Evolutionary conservation across 2,797 vertebrate species (phyloP).

Genomic region (Masticophis lateralis): DNA sequence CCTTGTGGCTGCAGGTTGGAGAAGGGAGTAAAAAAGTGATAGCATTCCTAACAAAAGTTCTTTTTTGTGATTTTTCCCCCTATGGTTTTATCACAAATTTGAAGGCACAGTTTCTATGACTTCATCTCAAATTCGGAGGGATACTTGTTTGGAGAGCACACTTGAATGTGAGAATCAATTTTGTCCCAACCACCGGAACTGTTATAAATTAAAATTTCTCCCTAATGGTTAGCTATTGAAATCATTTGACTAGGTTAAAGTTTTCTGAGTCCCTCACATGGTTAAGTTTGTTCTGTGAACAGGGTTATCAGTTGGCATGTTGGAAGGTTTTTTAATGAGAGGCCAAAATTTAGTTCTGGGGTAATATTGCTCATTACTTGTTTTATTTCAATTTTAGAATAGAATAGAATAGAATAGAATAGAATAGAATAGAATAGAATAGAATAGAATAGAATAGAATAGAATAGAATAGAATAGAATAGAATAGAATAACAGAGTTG

Average conservation of each 20-base stretch:
- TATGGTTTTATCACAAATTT: background rate
- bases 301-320: background rate
- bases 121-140: background rate
- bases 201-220: background rate
- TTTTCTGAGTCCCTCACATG: background rate
- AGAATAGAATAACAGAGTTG: too few species aligned
- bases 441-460: too few species aligned
- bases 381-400: background rate
- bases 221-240: background rate
- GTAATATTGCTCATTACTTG: background rate
- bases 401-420: too few species aligned
- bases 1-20: background rate
- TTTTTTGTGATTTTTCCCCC: background rate
- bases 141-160: background rate
- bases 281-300: background rate
- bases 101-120: background rate
- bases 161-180: background rate
- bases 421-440: too few species aligned
- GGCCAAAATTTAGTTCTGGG: background rate
- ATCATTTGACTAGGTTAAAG: background rate
- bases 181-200: background rate
- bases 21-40: background rate
- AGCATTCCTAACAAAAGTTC: background rate
- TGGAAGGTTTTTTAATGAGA: background rate
- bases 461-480: too few species aligned